phyloP scores from a whole-genome alignment of 2,797 vertebrate genomes.

The Gymnopithys bicolor region DNA sequence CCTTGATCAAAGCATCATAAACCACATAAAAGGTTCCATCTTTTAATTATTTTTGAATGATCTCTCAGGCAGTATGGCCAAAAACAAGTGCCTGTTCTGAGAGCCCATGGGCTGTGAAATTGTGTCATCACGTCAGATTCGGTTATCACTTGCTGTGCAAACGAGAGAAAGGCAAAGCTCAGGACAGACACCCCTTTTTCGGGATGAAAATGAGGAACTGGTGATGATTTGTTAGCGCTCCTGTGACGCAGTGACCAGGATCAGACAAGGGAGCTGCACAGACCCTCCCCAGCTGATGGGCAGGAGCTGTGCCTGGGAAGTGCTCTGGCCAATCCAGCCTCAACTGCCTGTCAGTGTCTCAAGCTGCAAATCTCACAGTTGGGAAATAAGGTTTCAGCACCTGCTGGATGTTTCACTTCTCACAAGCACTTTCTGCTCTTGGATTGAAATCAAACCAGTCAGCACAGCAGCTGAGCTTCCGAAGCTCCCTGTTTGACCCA shows the following conservation, averaged over 20 bases:
- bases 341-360: rapidly evolving
- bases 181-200: rapidly evolving
- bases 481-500: not conserved
- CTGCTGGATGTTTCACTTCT: not conserved
- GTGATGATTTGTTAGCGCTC: rapidly evolving
- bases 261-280: rapidly evolving
- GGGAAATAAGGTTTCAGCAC: not conserved
- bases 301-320: rapidly evolving
- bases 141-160: not conserved
- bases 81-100: not conserved
- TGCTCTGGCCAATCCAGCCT: not conserved
- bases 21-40: conserved; percentile 51
- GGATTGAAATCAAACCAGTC: not conserved
- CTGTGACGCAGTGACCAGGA: rapidly evolving
- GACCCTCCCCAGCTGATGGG: not conserved
- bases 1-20: conserved; percentile 64
- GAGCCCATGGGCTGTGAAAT: not conserved
- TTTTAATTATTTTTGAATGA: conserved; percentile 69
- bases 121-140: not conserved
- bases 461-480: not conserved
- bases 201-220: not conserved
- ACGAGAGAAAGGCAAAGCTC: rapidly evolving
- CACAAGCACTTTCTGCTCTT: not conserved
- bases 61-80: conserved; percentile 15
- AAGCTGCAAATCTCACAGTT: not conserved